Evolutionary conservation across 2,888 invertebrate species (phyloP), one percentile per base, ranked within the genome.

Genomic region (Caenorhabditis angaria): DNA sequence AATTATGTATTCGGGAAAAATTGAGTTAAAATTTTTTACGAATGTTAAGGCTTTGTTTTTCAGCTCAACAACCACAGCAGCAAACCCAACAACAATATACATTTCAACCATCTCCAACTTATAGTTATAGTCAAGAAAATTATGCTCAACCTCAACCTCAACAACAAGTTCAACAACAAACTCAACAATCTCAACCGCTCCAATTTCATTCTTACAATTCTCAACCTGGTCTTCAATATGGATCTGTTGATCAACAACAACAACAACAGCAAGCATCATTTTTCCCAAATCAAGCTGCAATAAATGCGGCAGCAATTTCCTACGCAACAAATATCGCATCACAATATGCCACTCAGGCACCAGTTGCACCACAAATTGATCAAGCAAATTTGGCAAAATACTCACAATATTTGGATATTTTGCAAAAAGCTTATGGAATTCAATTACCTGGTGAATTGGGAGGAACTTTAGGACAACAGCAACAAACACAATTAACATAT

Each of bases 341-440:
- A 55, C 77, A 78, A 64, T 75, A 72, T 55, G 77, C 72, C 0
- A 35, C 35, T 50, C 55, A 54, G 20, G 20, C 61, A 10, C 54
- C 61, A 12, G 62, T 66, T 18, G 71, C 74, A n/a, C n/a, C n/a
- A n/a, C 81, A 80, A 55, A 76, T 82, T 41, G 83, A 83, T 65
- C 81, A 83, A 32, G 65, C 67, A 8, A 83, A 84, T 60, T 63
- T 84, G 53, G 81, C 77, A 20, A 80, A 82, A 50, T 84, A 84
- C 61, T 80, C 79, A 20, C 80, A 83, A 56, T 84, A 84, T 61
- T 58, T 84, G 63, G 81, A 84, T 53, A 78, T 83, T 55, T 63
- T 83, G 18, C 79, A 82, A 63, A 82, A 81, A 55, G 76, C 77
- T 2, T 82, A 80, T 47, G 82, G 82, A 20, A 82, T 82, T 58